These are phyloP conservation scores for Sciurus carolinensis DNA, from an alignment of 2,797 vertebrate genomes.

Conservation along the genomic window DNA sequence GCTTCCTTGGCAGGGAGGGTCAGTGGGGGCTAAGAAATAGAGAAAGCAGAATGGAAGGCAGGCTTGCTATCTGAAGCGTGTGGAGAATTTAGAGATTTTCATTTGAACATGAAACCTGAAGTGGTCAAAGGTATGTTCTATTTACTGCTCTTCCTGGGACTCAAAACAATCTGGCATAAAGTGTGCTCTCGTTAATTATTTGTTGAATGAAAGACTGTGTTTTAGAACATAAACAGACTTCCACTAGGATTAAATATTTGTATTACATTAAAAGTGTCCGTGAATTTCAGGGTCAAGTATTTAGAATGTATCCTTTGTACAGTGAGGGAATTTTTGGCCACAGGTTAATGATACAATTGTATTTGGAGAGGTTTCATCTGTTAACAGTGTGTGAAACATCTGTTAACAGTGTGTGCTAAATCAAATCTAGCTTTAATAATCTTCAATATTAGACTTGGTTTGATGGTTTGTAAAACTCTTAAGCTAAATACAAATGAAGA, in stretches of 20 bases:
- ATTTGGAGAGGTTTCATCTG: not conserved
- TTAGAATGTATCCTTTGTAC: not conserved
- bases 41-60: not conserved
- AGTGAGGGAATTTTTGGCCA: not conserved
- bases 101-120: not conserved
- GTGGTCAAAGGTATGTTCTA: not conserved
- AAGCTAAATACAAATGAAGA: conserved; percentile 62
- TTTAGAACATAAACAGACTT: not conserved
- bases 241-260: conserved; percentile 16
- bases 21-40: not conserved
- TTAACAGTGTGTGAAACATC: not conserved
- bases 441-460: conserved; percentile 15
- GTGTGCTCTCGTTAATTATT: not conserved
- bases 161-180: not conserved
- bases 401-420: not conserved
- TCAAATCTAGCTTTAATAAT: conserved; percentile 27
- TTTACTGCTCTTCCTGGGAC: not conserved
- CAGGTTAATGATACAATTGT: conserved; percentile 16
- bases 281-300: not conserved
- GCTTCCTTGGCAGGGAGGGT: not conserved
- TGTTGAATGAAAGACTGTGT: not conserved
- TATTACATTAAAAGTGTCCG: not conserved
- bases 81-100: conserved; percentile 12
- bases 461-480: conserved; percentile 48
- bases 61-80: not conserved